Evolutionary conservation across 92 coral and sea anemone genomes (phyloP), one percentile per base, ranked within the genome.

Genomic region (Heliopora coerulea): DNA sequence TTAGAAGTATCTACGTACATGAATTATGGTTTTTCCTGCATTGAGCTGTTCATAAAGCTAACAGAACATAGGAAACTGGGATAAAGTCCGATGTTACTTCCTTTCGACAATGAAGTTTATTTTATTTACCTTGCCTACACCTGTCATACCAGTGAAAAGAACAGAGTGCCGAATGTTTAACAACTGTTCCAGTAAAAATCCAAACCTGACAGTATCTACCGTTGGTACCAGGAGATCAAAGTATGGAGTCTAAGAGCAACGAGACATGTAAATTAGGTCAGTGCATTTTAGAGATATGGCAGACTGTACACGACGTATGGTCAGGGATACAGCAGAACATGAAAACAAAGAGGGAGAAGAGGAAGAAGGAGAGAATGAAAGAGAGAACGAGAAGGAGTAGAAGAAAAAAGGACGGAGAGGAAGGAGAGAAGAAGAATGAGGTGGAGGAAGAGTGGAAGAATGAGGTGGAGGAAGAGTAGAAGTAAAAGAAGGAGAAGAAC

Each of bases 171-270:
- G 84, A 33, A 93, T 86, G 20, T 76, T 83, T 28, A 93, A 59
- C 59, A 93, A 85, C 62, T 93, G 90, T 54, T 93, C 98, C 82
- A 93, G 86, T 62, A 93, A 83, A 82, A 93, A 93, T 4, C 98
- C 98, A 73, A 63, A 93, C 26, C 98, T 82, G 28, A 93, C 98
- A 0, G 98, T 93, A 65, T 93, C 98, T 19, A 90, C 98, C 9
- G 98, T 93, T 46, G 98, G 98, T 3, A 93, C 98, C 32, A 93
- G 96, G 37, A 93, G 65, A 73, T 93, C 96, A 78, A 93, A 93
- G 81, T 93, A 93, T 0, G 98, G 96, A 17, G 66, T 83, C 54
- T 72, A 56, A 8, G 15, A 6, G n/a, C 2, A 6, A 46, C 10
- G 52, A 46, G 52, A 46, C 7, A 8, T 6, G 12, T 8, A 46